phyloP scores from a whole-genome alignment of 92 coral and sea anemone genomes.

The Actinernus sp. region DNA sequence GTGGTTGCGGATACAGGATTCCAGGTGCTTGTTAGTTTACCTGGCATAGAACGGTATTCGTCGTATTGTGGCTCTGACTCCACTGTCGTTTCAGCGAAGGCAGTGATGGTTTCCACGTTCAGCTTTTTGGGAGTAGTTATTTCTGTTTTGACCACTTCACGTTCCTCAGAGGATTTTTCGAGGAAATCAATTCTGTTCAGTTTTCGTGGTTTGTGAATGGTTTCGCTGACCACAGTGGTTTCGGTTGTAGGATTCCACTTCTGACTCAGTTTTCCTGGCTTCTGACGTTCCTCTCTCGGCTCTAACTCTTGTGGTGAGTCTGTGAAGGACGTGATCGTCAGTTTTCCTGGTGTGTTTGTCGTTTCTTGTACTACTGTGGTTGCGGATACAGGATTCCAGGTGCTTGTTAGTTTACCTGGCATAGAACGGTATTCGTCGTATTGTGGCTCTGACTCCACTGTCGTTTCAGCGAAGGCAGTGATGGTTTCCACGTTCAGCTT shows the following conservation, averaged over 20 bases:
- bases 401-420: background rate
- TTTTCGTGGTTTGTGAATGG: background rate
- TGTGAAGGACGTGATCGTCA: background rate
- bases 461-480: background rate
- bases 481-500: background rate
- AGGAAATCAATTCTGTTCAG: background rate
- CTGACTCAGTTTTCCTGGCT: background rate
- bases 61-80: background rate
- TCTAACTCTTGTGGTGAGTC: background rate
- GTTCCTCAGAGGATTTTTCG: background rate
- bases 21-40: background rate
- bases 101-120: background rate
- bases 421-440: background rate
- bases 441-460: background rate
- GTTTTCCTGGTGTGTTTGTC: background rate
- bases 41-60: background rate
- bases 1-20: background rate
- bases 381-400: background rate
- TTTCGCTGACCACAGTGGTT: background rate
- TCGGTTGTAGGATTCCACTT: background rate
- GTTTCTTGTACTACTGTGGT: background rate
- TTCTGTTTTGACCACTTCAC: background rate
- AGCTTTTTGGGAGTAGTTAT: background rate
- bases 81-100: background rate
- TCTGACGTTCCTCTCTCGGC: background rate